These are phyloP conservation scores for Colinus virginianus DNA, from an alignment of 2,113 vertebrate species.

Conservation along the genomic window DNA sequence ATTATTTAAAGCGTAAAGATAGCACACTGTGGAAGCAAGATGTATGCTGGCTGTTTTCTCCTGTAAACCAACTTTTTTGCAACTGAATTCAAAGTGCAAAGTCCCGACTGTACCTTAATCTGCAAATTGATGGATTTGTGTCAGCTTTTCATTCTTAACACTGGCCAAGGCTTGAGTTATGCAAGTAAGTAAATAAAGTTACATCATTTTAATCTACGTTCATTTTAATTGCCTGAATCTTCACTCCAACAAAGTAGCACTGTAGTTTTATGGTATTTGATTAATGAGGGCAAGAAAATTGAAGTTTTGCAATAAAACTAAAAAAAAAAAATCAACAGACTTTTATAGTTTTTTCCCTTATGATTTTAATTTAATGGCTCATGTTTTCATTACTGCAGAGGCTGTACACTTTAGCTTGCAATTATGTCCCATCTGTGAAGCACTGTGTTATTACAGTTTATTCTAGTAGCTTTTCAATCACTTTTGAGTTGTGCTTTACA, in stretches of 20 bases:
- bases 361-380: slow-evolving; percentile 90
- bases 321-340: slow-evolving; percentile 84
- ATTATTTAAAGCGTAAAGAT: background rate
- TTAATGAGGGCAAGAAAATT: slow-evolving; percentile 89
- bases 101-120: slow-evolving; percentile 9
- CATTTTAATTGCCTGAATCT: slow-evolving; percentile 81
- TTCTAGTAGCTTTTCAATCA: slow-evolving; percentile 91
- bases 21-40: background rate
- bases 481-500: slow-evolving; percentile 90
- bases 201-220: slow-evolving; percentile 82
- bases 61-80: slow-evolving; percentile 2
- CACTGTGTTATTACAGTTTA: slow-evolving; percentile 90
- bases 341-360: slow-evolving; percentile 85
- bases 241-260: slow-evolving; percentile 80
- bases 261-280: slow-evolving; percentile 86
- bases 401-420: slow-evolving; percentile 88
- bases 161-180: slow-evolving; percentile 64
- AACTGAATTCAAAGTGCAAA: background rate
- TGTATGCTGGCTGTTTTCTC: background rate
- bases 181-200: slow-evolving; percentile 76
- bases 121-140: slow-evolving; percentile 46
- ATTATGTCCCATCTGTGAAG: slow-evolving; percentile 89
- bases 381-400: slow-evolving; percentile 87
- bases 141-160: slow-evolving; percentile 48
- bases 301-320: slow-evolving; percentile 88